Percentiles rank a stretch among this genome's conserved stretches.
phyloP scores from a whole-genome alignment of 1,140 invertebrate species.

The Apis florea region DNA sequence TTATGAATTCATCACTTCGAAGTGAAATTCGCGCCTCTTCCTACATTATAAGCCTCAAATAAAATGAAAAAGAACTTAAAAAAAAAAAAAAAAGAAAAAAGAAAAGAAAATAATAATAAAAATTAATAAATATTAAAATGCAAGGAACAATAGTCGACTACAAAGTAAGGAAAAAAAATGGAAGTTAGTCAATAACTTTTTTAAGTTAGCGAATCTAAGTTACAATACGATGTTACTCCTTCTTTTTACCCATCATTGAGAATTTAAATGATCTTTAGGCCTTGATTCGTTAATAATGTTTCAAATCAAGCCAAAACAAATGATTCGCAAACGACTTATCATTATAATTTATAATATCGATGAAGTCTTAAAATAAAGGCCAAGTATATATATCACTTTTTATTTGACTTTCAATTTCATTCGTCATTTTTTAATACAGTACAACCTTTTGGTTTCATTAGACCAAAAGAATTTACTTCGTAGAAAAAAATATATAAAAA shows the following conservation, averaged over 20 bases:
- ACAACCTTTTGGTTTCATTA: constrained; percentile 10
- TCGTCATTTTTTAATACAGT: constrained; percentile 11
- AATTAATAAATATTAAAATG: constrained; percentile 44
- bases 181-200: constrained; percentile 18
- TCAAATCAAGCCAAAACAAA: constrained; percentile 11
- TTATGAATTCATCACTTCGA: constrained; percentile 34
- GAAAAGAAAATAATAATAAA: neutral
- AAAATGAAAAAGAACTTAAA: constrained; percentile 10
- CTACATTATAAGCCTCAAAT: constrained; percentile 34
- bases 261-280: constrained; percentile 29
- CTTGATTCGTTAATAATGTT: constrained; percentile 8
- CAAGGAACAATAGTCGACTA: constrained; percentile 47
- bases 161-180: constrained; percentile 13
- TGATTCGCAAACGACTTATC: neutral
- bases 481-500: neutral
- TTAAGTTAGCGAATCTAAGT: constrained; percentile 6
- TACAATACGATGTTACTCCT: neutral
- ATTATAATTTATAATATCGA: constrained; percentile 3
- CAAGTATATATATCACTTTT: constrained; percentile 22
- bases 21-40: constrained; percentile 53
- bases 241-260: neutral
- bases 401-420: constrained; percentile 25
- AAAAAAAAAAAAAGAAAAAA: constrained; percentile 7
- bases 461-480: constrained; percentile 4
- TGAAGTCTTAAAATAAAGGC: constrained; percentile 21